Base-by-base conservation (phyloP, 1,140 invertebrate species). In the Arion vulgaris region DNA sequence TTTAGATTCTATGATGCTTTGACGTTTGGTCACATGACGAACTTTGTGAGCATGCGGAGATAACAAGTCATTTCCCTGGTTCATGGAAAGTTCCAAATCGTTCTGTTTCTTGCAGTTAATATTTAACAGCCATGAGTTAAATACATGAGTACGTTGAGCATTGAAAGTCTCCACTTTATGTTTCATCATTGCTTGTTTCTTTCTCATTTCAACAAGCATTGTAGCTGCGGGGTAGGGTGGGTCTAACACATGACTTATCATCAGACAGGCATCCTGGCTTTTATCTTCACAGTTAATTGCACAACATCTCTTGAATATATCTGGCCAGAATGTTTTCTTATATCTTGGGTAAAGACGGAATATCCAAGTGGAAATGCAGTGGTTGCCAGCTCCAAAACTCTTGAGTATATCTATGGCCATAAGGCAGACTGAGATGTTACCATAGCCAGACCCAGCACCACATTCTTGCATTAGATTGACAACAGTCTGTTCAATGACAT, bases 161-260 rank as follows among this genome's bases (percentile, higher is more conserved):
- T 38, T 15, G 4, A 28, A 66, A 26, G 36, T 17, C 19, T 79
- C n/a, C 32, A 66, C 15, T 38, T 79, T 68, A n/a, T 68, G 19
- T 68, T 66, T 76, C 23, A 51, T 11, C 49, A 51, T 36, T 11
- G 28, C 49, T 32, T 53, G 45, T 38, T 39, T 39, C 32, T 66
- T 62, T n/a, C 32, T 39, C 41, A 62, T 79, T 36, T 79, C 45
- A 34, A 17, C 36, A 15, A 79, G 32, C 36, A 66, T 28, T 19
- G 11, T 49, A 15, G 41, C n/a, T 34, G 41, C 28, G 1, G 80
- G 80, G 36, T 73, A 81, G 0, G 80, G 80, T 0, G 80, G 71
- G 36, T 81, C 80, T 51, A 81, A 51, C 49, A 81, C 26, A 13
- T 51, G 32, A 39, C 80, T 81, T 23, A 81, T 74, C 38, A 81